A percentile compares a stretch with the other conserved stretches of the same genome.
phyloP scores from a whole-genome alignment of 2,797 vertebrate genomes.

The Arnoldichthys spilopterus region DNA sequence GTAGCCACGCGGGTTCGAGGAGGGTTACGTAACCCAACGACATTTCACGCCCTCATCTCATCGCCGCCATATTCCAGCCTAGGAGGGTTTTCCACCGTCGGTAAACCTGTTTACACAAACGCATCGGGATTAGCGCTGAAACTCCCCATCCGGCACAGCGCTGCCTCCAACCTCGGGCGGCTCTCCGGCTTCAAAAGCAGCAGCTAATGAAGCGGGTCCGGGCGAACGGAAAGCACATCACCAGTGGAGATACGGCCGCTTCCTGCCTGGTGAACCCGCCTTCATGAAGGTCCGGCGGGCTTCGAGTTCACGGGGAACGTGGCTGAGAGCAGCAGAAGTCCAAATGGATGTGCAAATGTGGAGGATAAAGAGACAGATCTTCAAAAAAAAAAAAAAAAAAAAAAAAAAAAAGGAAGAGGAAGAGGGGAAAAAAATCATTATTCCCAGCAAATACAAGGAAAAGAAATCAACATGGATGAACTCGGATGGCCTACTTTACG shows the following conservation, averaged over 20 bases:
- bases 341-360: neutral
- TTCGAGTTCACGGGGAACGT: neutral
- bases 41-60: neutral
- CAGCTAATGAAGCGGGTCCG: neutral
- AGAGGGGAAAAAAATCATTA: slow-evolving; percentile 61
- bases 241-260: neutral
- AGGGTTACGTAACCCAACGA: neutral
- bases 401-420: no score
- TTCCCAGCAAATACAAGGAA: slow-evolving; percentile 58
- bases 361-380: neutral
- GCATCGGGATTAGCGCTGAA: slow-evolving; percentile 20
- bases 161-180: neutral
- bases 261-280: neutral
- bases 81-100: neutral
- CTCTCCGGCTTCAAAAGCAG: slow-evolving; percentile 14
- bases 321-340: neutral
- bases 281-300: neutral
- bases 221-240: neutral
- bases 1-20: neutral
- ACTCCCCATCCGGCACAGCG: neutral
- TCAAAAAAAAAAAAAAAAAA: slow-evolving; percentile 28
- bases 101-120: slow-evolving; percentile 29
- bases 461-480: slow-evolving; percentile 21
- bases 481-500: slow-evolving; percentile 69
- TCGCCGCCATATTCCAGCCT: neutral